phyloP scores from a whole-genome alignment of 2,113 vertebrate genomes.

The Poicephalus meyeri region DNA sequence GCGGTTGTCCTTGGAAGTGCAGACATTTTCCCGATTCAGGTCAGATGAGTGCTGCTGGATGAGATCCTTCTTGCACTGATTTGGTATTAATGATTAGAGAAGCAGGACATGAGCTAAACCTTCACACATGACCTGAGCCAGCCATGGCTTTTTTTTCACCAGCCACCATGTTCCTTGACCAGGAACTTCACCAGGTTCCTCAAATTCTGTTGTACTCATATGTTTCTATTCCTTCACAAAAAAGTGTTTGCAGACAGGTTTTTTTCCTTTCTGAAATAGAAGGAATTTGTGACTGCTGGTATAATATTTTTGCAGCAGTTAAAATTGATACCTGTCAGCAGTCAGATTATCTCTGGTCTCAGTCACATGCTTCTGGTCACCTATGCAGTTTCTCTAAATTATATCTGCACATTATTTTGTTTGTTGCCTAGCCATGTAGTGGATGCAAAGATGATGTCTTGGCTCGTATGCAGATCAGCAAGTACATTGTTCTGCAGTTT shows the following conservation, averaged over 20 bases:
- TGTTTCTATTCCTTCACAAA: neutral
- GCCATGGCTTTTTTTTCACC: neutral
- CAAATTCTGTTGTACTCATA: neutral
- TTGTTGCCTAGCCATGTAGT: neutral
- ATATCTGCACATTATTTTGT: neutral
- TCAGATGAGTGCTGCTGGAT: neutral
- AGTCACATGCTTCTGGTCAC: neutral
- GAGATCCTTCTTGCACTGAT: neutral
- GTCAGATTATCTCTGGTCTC: neutral
- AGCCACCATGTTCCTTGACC: neutral
- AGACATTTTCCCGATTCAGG: neutral
- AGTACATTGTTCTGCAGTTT: neutral
- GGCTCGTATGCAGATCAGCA: neutral
- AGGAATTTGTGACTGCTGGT: neutral
- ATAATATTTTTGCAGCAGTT: neutral
- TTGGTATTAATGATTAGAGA: neutral
- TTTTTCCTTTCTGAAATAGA: neutral
- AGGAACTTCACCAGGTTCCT: neutral
- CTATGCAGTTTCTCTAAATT: neutral
- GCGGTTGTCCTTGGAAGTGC: fast-evolving
- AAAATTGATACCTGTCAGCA: neutral
- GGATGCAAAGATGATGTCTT: neutral
- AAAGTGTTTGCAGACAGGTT: fast-evolving
- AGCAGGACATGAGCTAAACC: neutral
- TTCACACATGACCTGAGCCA: neutral